Conservation (phyloP, 1,140 invertebrate species). For the Cheumatopsyche charites region DNA sequence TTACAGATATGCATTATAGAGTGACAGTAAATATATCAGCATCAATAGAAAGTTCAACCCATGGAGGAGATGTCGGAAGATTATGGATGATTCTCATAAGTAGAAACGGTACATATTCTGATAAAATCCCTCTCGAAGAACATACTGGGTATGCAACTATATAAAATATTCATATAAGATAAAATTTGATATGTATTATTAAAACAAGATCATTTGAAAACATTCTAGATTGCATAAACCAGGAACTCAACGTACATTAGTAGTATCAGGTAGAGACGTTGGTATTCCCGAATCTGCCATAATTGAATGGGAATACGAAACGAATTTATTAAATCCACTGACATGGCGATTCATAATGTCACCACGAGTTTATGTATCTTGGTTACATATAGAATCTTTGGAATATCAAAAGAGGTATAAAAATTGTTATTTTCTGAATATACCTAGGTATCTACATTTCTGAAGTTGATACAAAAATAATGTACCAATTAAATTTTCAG, state of each 20-base stretch:
- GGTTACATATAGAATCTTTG: conserved; percentile 72
- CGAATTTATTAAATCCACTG: conserved; percentile 78
- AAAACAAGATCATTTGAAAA: neutral
- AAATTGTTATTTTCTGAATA: conserved; percentile 34
- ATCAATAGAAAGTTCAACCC: conserved; percentile 69
- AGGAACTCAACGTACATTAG: conserved; percentile 69
- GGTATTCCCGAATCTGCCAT: conserved; percentile 68
- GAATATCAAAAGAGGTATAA: conserved; percentile 69
- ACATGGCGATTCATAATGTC: conserved; percentile 79
- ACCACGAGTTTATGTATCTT: conserved; percentile 73
- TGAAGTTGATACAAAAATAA: neutral
- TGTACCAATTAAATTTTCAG: conserved; percentile 54
- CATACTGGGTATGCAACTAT: conserved; percentile 53
- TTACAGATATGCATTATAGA: conserved; percentile 75
- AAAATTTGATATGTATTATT: neutral
- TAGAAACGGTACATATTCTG: conserved; percentile 64
- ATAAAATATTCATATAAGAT: neutral
- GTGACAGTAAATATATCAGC: conserved; percentile 76
- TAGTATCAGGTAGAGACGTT: conserved; percentile 71
- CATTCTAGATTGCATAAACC: conserved; percentile 64
- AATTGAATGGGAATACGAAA: conserved; percentile 78
- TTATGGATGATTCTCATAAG: conserved; percentile 72
- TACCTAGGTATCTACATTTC: neutral
- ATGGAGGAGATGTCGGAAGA: conserved; percentile 80
- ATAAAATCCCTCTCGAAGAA: conserved; percentile 65